A percentile compares a stretch with the other conserved stretches of the same genome.
Evolutionary conservation across 2,888 invertebrate species (phyloP).

Genomic region (Leucozona laternaria): DNA sequence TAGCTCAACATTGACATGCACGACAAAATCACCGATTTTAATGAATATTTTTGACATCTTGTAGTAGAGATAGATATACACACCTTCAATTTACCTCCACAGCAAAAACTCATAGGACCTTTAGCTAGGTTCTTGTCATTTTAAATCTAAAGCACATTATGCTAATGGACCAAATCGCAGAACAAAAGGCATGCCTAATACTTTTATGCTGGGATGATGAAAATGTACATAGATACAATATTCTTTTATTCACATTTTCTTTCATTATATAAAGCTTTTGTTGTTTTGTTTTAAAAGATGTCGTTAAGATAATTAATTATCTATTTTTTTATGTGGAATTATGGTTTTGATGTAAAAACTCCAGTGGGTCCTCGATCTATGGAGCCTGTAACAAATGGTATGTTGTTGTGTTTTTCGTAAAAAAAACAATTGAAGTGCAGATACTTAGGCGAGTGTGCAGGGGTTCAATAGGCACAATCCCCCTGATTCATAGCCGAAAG

Average conservation of each 20-base stretch:
- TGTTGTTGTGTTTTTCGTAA: too few species aligned
- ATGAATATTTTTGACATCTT: conserved; percentile 37
- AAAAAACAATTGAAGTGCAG: too few species aligned
- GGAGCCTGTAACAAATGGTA: too few species aligned
- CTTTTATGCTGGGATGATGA: neutral
- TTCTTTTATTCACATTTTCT: neutral
- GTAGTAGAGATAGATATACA: neutral
- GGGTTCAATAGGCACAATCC: too few species aligned
- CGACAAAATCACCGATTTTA: conserved; percentile 48
- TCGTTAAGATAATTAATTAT: neutral
- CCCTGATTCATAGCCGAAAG: too few species aligned
- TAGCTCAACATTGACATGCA: conserved; percentile 54
- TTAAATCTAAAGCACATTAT: conserved; percentile 27
- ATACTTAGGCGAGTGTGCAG: too few species aligned
- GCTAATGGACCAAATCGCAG: conserved; percentile 14
- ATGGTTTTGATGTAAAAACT: neutral
- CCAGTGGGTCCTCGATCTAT: neutral
- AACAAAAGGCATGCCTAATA: neutral
- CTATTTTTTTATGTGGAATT: neutral
- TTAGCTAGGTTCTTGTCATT: conserved; percentile 9
- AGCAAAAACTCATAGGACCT: neutral
- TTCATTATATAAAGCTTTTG: neutral
- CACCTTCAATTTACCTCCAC: neutral
- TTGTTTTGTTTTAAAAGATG: neutral
- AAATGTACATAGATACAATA: neutral